Percentiles rank a stretch among this genome's conserved stretches.
Conservation (phyloP, 1,140 invertebrate species). For the Myzus persicae region DNA sequence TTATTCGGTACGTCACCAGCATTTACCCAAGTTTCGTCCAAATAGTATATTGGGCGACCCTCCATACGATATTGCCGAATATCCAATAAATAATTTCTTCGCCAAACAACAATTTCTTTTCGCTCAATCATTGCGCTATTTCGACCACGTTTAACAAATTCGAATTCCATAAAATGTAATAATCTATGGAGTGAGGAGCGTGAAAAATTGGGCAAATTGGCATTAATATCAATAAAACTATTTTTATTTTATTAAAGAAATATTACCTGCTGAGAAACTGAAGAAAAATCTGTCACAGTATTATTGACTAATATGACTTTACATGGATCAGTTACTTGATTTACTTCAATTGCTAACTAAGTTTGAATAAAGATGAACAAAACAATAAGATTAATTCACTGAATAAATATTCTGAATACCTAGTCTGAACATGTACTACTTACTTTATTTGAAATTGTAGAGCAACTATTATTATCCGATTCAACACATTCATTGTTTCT, state of each 20-base stretch:
- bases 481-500: background rate
- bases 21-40: no score
- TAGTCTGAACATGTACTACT: background rate
- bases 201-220: no score
- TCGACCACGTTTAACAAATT: no score
- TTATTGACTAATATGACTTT: background rate
- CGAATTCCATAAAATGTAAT: no score
- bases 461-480: conserved; percentile 5
- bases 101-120: background rate
- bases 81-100: background rate
- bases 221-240: background rate
- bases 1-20: no score
- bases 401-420: background rate
- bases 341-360: background rate
- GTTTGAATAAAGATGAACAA: background rate
- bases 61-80: background rate
- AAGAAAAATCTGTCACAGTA: background rate
- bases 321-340: background rate
- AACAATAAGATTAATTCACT: background rate
- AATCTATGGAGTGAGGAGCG: no score
- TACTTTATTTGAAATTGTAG: background rate
- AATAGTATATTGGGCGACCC: no score
- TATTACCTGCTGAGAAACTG: background rate
- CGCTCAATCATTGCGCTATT: no score
- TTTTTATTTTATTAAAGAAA: background rate